Base-by-base conservation (phyloP, 2,113 vertebrate species). In the Menidia beryllina region DNA sequence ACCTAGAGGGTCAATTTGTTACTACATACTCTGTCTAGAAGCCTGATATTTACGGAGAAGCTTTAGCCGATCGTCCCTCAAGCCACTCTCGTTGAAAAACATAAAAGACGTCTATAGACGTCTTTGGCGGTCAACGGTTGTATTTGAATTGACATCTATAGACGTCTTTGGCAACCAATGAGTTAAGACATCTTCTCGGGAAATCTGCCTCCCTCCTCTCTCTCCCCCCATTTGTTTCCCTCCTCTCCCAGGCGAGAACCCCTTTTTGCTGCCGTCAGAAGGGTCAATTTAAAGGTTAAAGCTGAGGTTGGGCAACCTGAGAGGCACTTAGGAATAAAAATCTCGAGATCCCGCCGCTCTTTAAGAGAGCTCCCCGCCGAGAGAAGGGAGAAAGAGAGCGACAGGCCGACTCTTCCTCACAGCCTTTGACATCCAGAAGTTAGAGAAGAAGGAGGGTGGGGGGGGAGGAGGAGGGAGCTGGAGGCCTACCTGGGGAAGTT, bases 311-410 rank as follows among this genome's bases (percentile, higher is more conserved):
- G 25, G 65, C n/a, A 6, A 36, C 70, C 84, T 89, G 90, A 86
- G 84, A 87, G 84, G 78, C 88, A 84, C 75, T 21, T 2, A 84
- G 58, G 71, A 86, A 83, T 87, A 82, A 91, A 87, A 89, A 89
- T 90, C 36, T 65, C 27, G 66, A 63, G 56, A 71, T 50, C 38
- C 63, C 14, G 64, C 89, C 74, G 80, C 41, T 84, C 71, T 81
- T 79, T 63, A 81, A 79, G 79, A 75, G 69, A 72, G 54, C 77
- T 67, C 74, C 79, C 84, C 74, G 10, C 84, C 61, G 85, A 83
- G 86, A 83, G 50, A 23, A 70, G 34, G 59, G 69, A 49, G 56
- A 58, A 53, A 75, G 73, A 75, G 59, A 76, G 77, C 48, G 77
- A 50, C 62, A 27, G 4, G 0, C 69, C 73, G 21, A 64, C 59